Evolutionary conservation across 2,113 vertebrate genomes (phyloP).

Genomic region (Myxocyprinus asiaticus): DNA sequence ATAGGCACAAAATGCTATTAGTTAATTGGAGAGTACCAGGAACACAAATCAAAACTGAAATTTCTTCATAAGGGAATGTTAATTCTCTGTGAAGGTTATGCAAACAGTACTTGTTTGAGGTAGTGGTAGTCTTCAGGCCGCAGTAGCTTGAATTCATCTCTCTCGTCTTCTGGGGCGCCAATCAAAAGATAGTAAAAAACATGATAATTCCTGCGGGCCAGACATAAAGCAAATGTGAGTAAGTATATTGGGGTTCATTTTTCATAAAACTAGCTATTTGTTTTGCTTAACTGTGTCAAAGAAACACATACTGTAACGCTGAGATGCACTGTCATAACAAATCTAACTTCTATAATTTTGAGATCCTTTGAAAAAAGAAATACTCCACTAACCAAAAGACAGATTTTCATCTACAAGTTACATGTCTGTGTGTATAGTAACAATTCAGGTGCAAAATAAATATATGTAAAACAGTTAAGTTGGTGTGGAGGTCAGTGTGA

Average conservation of each 20-base stretch:
- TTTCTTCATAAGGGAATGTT: conserved; percentile 14
- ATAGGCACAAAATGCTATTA: no score
- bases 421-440: neutral
- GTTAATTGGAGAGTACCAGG: neutral
- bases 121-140: conserved; percentile 92
- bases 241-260: no score
- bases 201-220: conserved; percentile 86
- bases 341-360: no score
- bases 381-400: no score
- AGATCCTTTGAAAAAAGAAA: no score
- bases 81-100: neutral
- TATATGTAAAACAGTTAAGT: neutral
- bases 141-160: conserved; percentile 84
- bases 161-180: conserved; percentile 85
- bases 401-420: neutral
- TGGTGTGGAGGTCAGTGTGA: no score
- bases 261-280: no score
- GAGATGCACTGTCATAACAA: no score
- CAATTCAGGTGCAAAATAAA: neutral
- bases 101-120: conserved; percentile 87
- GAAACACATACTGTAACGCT: no score
- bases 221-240: neutral
- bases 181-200: conserved; percentile 95
- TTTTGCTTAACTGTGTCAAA: no score
- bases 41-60: neutral